Percentiles rank a stretch among this genome's conserved stretches.
These are phyloP conservation scores for Xylota sylvarum DNA, from an alignment of 2,888 invertebrate species.

Conservation along the genomic window DNA sequence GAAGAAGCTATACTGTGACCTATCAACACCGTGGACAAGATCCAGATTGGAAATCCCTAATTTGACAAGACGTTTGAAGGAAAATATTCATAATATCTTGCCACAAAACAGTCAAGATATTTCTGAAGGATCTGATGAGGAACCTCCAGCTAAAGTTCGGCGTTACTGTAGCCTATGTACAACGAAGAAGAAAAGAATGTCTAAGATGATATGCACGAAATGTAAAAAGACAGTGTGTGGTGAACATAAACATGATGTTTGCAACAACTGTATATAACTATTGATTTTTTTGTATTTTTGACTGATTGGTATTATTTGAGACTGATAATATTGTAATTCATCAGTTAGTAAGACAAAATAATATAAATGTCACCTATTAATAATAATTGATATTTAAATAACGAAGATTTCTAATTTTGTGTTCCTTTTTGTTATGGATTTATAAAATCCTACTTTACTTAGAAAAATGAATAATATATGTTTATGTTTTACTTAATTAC, in stretches of 20 bases:
- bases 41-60: no score
- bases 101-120: constrained; percentile 25
- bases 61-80: no score
- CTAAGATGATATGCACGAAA: constrained; percentile 40
- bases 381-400: constrained; percentile 18
- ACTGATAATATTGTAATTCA: constrained; percentile 27
- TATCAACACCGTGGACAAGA: no score
- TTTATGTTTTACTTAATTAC: no score
- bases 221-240: constrained; percentile 44
- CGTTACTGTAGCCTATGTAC: constrained; percentile 39
- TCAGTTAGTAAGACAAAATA: constrained; percentile 19
- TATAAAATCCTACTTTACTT: no score
- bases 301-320: constrained; percentile 28
- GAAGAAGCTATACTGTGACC: not conserved
- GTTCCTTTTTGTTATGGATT: constrained; percentile 18
- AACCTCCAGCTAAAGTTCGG: constrained; percentile 30
- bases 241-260: constrained; percentile 40
- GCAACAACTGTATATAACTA: constrained; percentile 15
- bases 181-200: constrained; percentile 45
- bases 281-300: constrained; percentile 3
- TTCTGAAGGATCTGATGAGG: constrained; percentile 33
- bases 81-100: no score
- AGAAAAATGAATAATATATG: no score
- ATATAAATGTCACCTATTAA: constrained; percentile 13
- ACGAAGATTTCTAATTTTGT: constrained; percentile 8